Conservation (phyloP, 2,797 vertebrate genomes). For the Heterohyrax brucei region DNA sequence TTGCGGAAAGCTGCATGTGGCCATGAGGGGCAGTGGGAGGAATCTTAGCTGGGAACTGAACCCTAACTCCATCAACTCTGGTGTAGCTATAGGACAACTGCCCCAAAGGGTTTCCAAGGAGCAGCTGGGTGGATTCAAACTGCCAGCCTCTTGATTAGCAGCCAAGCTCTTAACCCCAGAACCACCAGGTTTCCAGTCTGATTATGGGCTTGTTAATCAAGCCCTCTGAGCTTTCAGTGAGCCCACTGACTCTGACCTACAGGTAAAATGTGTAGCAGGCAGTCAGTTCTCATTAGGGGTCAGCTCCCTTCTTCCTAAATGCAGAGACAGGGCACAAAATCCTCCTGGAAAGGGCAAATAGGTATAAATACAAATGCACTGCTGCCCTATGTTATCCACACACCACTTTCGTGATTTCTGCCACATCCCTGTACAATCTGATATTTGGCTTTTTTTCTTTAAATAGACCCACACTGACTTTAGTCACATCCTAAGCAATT, state of each 20-base stretch:
- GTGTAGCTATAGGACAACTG: too few relatives aligned
- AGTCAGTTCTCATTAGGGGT: neutral
- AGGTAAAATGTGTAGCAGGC: neutral
- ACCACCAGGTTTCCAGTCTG: neutral
- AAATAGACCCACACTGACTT: neutral
- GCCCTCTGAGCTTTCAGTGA: slow-evolving; percentile 1
- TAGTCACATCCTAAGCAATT: slow-evolving; percentile 46
- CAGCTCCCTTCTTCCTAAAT: slow-evolving; percentile 51
- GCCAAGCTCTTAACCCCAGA: too few relatives aligned
- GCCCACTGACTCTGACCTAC: neutral
- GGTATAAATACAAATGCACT: neutral
- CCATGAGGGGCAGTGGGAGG: neutral
- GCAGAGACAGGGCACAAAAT: neutral
- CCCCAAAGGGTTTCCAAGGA: too few relatives aligned
- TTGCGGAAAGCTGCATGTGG: neutral
- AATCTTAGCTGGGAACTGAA: slow-evolving; percentile 6
- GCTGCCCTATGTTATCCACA: neutral
- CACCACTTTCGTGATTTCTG: slow-evolving; percentile 2
- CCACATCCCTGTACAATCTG: slow-evolving; percentile 36
- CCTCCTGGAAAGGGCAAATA: neutral
- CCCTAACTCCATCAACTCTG: neutral
- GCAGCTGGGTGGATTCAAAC: too few relatives aligned
- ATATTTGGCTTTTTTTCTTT: too few relatives aligned
- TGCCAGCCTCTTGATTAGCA: too few relatives aligned
- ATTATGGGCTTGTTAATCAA: neutral